Conservation (phyloP, 64 coral and sea anemone species). For the Stichodactyla helianthus region DNA sequence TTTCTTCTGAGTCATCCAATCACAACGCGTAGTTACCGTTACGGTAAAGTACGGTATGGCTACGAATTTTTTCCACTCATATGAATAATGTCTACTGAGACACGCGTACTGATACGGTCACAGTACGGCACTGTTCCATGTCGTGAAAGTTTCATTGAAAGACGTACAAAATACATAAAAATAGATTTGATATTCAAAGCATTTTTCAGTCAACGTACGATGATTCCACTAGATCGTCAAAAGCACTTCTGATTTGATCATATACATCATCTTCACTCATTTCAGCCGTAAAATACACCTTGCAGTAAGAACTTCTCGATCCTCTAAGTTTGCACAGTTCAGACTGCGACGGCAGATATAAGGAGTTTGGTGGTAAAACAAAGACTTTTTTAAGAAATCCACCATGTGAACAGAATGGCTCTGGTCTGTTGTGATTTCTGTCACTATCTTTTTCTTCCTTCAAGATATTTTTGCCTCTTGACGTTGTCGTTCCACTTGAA, state of each 20-base stretch:
- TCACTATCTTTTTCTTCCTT: not conserved
- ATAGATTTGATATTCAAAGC: too few relatives aligned
- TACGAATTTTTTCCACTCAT: too few relatives aligned
- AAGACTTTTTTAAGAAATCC: constrained; percentile 27
- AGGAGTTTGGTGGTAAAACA: not conserved
- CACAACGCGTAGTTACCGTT: too few relatives aligned
- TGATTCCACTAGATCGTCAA: not conserved
- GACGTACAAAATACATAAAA: not conserved
- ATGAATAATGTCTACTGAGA: too few relatives aligned
- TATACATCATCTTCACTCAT: constrained; percentile 24
- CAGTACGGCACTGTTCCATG: too few relatives aligned
- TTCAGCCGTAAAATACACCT: constrained; percentile 7
- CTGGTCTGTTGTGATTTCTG: not conserved
- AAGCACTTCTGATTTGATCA: constrained; percentile 1
- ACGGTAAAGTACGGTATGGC: too few relatives aligned
- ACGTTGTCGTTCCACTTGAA: not conserved
- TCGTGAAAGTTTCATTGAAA: too few relatives aligned
- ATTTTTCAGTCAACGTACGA: not conserved
- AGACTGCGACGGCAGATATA: constrained; percentile 21
- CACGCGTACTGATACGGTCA: too few relatives aligned
- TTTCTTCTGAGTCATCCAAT: too few relatives aligned
- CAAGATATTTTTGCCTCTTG: not conserved
- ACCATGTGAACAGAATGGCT: not conserved
- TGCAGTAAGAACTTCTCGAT: not conserved
- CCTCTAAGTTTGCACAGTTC: constrained; percentile 19